Conservation (phyloP, 35 echinoderm and acorn worm genomes). For the Eucidaris tribuloides region DNA sequence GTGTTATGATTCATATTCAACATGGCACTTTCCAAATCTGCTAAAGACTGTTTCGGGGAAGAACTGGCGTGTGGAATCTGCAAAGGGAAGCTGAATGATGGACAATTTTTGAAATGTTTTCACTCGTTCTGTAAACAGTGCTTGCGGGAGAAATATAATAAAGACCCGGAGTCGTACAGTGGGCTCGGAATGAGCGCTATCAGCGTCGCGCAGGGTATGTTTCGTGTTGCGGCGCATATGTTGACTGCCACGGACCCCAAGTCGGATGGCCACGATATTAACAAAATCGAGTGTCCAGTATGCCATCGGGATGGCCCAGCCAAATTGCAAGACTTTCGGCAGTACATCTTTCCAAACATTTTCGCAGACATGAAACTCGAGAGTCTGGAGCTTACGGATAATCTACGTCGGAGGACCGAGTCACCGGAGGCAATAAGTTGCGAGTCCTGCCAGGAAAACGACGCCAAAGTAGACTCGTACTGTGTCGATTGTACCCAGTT, state of each 20-base stretch:
- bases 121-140: conserved; percentile 13
- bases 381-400: background rate
- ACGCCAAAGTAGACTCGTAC: background rate
- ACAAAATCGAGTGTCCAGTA: background rate
- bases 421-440: background rate
- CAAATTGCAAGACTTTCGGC: background rate
- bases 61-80: conserved; percentile 1
- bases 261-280: background rate
- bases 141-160: background rate
- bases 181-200: conserved; percentile 7
- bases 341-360: conserved; percentile 18
- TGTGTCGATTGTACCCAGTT: conserved; percentile 10
- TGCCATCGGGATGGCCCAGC: background rate
- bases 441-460: conserved; percentile 15
- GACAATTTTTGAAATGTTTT: conserved; percentile 19
- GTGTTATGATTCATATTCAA: too few relatives aligned
- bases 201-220: conserved; percentile 6
- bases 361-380: conserved; percentile 15
- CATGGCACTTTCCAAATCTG: background rate
- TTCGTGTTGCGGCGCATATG: conserved; percentile 1
- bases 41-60: background rate
- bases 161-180: background rate
- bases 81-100: background rate
- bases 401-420: conserved; percentile 2
- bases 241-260: background rate